Conservation (phyloP, 2,888 invertebrate genomes). For the Epinotia nisella region DNA sequence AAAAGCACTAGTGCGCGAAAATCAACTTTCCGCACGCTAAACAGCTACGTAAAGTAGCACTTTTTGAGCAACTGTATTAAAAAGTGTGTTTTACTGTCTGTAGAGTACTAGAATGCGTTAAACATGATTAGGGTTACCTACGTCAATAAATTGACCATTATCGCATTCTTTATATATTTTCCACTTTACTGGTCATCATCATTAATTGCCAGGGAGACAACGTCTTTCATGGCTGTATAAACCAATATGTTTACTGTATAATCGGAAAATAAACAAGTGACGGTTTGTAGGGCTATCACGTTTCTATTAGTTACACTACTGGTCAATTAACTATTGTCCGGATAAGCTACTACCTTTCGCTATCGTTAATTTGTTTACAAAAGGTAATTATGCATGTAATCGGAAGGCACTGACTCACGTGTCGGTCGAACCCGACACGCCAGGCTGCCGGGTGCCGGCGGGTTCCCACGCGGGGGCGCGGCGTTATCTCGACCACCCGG, state of each 20-base stretch:
- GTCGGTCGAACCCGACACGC: neutral
- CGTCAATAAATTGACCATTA: no score
- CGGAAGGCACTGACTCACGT: neutral
- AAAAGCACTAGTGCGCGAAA: no score
- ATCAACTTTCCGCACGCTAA: no score
- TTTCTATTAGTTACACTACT: neutral
- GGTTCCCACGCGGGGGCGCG: neutral
- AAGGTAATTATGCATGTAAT: constrained; percentile 1
- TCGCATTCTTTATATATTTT: no score
- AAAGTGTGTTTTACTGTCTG: no score
- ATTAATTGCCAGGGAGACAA: no score
- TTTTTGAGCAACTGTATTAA: no score
- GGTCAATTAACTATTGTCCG: neutral
- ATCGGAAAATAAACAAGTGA: neutral
- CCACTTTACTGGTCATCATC: no score
- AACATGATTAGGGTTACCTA: no score
- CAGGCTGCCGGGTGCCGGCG: neutral
- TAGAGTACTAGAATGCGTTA: no score
- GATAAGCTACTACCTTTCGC: neutral
- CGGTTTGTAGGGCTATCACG: neutral
- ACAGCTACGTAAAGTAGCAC: no score
- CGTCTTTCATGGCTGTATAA: no score
- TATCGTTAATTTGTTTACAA: constrained; percentile 7
- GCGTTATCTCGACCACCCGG: neutral
- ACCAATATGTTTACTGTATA: neutral